A percentile compares a stretch with the other conserved stretches of the same genome.
These are phyloP conservation scores for Chloroclystis v-ata DNA, from an alignment of 2,888 invertebrate species.

Conservation along the genomic window DNA sequence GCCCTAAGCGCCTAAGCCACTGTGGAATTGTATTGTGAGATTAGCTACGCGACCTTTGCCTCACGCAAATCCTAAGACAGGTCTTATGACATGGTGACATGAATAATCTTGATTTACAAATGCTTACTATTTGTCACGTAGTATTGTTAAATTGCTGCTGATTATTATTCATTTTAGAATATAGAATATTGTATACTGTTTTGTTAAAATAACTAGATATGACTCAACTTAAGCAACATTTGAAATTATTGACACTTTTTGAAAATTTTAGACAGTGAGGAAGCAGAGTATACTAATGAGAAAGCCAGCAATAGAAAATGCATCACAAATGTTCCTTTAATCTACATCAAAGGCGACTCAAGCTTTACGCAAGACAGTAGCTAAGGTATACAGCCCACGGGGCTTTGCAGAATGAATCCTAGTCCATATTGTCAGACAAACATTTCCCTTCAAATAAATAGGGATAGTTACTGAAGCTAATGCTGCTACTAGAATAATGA, in stretches of 20 bases:
- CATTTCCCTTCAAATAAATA: conserved; percentile 10
- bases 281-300: neutral
- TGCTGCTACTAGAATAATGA: too few species aligned
- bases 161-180: neutral
- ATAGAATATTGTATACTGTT: too few species aligned
- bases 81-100: neutral
- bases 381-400: conserved; percentile 8
- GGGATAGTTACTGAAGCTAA: too few species aligned
- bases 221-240: too few species aligned
- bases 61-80: conserved; percentile 2
- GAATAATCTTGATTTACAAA: conserved; percentile 1
- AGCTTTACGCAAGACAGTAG: neutral
- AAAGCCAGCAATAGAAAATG: neutral
- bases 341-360: conserved; percentile 7
- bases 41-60: conserved; percentile 10
- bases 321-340: conserved; percentile 1
- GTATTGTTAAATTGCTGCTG: neutral
- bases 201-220: too few species aligned
- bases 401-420: conserved; percentile 11
- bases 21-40: neutral
- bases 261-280: neutral
- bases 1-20: neutral
- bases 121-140: neutral
- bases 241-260: too few species aligned
- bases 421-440: conserved; percentile 8